Percentiles rank a stretch among this genome's conserved stretches.
phyloP scores from a whole-genome alignment of 2,797 vertebrate species.

The Pangasius macronema region DNA sequence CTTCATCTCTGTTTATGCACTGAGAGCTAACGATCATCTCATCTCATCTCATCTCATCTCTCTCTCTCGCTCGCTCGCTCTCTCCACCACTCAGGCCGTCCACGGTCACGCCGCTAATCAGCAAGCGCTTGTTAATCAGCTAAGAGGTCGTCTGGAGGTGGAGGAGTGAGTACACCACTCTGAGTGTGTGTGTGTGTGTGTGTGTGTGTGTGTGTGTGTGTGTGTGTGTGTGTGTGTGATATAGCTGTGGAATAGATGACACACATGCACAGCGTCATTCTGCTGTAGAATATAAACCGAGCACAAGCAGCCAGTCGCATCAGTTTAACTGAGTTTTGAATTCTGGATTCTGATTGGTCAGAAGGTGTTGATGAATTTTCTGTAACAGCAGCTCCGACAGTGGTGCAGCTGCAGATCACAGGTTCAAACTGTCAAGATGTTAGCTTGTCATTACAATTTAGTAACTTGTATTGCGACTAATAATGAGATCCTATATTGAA shows the following conservation, averaged over 20 bases:
- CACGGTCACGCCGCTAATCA: conserved; percentile 57
- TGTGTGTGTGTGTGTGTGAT: background rate
- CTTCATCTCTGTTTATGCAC: conserved; percentile 60
- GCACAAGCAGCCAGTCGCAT: background rate
- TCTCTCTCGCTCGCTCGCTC: background rate
- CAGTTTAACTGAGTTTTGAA: background rate
- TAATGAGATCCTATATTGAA: no score
- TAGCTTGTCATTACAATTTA: no score
- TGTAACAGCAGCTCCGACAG: background rate
- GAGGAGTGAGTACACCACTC: conserved; percentile 50
- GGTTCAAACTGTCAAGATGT: no score
- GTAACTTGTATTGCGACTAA: no score
- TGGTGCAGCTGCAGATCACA: background rate
- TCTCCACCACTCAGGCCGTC: conserved; percentile 51
- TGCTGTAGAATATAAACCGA: background rate
- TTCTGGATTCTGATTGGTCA: background rate
- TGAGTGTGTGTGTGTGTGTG: conserved; percentile 42
- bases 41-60: no score
- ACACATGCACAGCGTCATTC: background rate
- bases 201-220: conserved; percentile 2
- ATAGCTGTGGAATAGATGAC: background rate
- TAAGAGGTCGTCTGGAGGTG: conserved; percentile 56
- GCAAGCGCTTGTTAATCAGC: conserved; percentile 59
- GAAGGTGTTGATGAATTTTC: background rate
- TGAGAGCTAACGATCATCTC: conserved; percentile 57